These are phyloP conservation scores for Henricia sp. DNA, from an alignment of 53 echinoderm and acorn worm genomes.

Conservation along the genomic window DNA sequence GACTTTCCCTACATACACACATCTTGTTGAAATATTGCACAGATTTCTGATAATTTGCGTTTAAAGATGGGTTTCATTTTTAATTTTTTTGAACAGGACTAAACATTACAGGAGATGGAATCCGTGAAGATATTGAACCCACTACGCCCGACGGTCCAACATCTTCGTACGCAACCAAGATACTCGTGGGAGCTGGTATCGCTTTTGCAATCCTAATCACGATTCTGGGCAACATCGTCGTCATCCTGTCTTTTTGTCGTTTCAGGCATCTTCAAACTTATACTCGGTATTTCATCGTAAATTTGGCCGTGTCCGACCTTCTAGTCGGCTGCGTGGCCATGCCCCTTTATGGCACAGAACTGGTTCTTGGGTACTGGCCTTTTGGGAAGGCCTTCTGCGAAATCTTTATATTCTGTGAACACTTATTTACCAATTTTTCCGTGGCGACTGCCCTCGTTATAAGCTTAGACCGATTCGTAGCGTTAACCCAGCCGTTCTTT, in stretches of 20 bases:
- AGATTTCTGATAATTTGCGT: too few relatives aligned
- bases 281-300: conserved; percentile 65
- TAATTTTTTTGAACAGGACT: too few relatives aligned
- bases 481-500: conserved; percentile 55
- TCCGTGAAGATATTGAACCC: too few relatives aligned
- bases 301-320: conserved; percentile 58
- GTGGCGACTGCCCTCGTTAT: conserved; percentile 47
- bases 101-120: too few relatives aligned
- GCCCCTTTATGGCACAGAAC: conserved; percentile 63
- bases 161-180: conserved; percentile 6
- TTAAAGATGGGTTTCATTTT: too few relatives aligned
- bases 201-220: conserved; percentile 36
- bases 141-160: background rate
- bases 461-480: conserved; percentile 71
- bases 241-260: conserved; percentile 43
- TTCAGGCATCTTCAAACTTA: conserved; percentile 48
- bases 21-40: too few relatives aligned
- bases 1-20: too few relatives aligned
- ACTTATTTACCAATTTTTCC: conserved; percentile 60
- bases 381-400: conserved; percentile 58
- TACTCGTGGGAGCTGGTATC: background rate
- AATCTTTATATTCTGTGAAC: conserved; percentile 60
- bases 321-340: conserved; percentile 56
- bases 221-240: conserved; percentile 58
- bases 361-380: conserved; percentile 65